Evolutionary conservation across 2,113 vertebrate species (phyloP).

Genomic region (Coptodon rendalli): DNA sequence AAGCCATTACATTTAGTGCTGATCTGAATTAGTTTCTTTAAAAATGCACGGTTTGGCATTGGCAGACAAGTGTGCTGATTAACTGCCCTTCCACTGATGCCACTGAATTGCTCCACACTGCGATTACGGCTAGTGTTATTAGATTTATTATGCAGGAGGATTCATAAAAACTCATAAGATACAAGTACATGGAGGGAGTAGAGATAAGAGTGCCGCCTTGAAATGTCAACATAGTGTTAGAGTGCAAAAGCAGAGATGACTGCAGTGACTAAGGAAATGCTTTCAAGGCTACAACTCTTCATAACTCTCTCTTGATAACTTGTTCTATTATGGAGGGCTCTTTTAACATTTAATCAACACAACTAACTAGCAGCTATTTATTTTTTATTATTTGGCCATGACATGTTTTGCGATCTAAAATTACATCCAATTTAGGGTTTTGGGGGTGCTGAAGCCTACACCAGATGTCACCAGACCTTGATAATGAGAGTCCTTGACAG

Average conservation of each 20-base stretch:
- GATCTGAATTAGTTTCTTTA: background rate
- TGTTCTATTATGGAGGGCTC: background rate
- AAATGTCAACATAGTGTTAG: background rate
- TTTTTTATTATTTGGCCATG: background rate
- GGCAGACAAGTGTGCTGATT: background rate
- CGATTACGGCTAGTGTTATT: background rate
- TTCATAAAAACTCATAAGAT: background rate
- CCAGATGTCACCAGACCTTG: background rate
- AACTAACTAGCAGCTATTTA: background rate
- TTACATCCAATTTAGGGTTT: background rate
- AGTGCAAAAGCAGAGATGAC: background rate
- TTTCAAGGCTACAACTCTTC: background rate
- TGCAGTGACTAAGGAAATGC: background rate
- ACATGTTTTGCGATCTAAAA: background rate
- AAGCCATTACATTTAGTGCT: background rate
- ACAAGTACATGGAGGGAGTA: background rate
- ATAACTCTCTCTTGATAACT: background rate
- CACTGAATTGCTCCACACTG: background rate
- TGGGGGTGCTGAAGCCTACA: background rate
- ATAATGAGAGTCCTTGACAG: background rate
- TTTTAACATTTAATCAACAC: background rate
- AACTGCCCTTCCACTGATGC: background rate
- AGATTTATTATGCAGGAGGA: background rate
- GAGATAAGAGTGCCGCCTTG: background rate
- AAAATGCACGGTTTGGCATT: background rate